A percentile compares a stretch with the other conserved stretches of the same genome.
These are phyloP conservation scores for Pecten maximus DNA, from an alignment of 2,888 invertebrate genomes.

Conservation along the genomic window DNA sequence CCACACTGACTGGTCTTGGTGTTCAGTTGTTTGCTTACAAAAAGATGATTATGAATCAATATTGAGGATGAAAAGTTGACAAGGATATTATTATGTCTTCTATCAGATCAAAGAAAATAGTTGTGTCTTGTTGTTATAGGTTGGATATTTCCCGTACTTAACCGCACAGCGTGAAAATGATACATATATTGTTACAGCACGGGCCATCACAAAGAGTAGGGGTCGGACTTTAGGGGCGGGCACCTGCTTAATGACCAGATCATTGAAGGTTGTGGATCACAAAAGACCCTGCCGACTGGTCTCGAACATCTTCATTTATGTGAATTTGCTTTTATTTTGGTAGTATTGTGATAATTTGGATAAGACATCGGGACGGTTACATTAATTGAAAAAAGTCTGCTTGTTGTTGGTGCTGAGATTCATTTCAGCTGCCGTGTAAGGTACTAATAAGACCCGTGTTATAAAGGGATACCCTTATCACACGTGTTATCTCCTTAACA, in stretches of 20 bases:
- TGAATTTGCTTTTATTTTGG: conserved; percentile 6
- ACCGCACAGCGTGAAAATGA: conserved; percentile 24
- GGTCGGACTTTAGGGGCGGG: not conserved
- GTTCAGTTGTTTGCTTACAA: not conserved
- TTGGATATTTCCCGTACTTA: not conserved
- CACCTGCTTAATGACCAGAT: not conserved
- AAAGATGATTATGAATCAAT: not conserved
- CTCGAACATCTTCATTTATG: not conserved
- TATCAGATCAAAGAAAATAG: conserved; percentile 27
- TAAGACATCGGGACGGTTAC: not conserved
- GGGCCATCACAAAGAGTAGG: not conserved
- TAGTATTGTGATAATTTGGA: conserved; percentile 24
- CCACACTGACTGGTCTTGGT: too few relatives aligned
- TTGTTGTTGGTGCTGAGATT: not conserved
- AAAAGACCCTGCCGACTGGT: not conserved
- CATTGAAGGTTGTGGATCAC: not conserved
- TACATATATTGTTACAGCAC: conserved; percentile 26
- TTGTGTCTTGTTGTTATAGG: conserved; percentile 22
- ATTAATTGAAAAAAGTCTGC: conserved; percentile 21
- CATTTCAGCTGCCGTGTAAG: conserved; percentile 15
- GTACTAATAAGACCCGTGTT: not conserved
- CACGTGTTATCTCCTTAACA: not conserved
- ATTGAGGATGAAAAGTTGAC: conserved; percentile 29
- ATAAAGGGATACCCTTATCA: not conserved
- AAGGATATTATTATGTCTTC: not conserved